Evolutionary conservation across 2,113 vertebrate species (phyloP), one percentile per base, ranked within the genome.

Genomic region (Callopanchax toddi): DNA sequence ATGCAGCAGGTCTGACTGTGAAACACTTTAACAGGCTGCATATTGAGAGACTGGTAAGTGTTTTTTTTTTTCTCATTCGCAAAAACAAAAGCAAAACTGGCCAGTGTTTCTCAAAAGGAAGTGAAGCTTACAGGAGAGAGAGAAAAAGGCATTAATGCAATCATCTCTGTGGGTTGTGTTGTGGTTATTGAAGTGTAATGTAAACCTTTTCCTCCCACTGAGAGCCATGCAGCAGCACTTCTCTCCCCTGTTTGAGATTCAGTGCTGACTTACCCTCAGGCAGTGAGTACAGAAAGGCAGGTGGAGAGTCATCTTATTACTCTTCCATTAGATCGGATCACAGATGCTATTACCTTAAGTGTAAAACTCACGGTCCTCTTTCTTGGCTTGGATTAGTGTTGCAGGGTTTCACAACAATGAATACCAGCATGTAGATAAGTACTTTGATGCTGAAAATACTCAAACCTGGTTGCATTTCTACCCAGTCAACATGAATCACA

Each of bases 271-370:
- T 36, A 10, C 20, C 37, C 46, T 51, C 7, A 22, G 55, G 36
- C 46, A 36, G 18, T 36, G 22, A 51, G 37, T 34, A 43, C 45
- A 51, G 36, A 51, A 36, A 32, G 40, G 20, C 26, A n/a, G 20
- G 45, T 50, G 32, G 36, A 40, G 34, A 22, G 43, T 23, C 50
- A 2, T 70, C 21, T 57, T 11, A 68, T 60, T 55, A 44, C 36
- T 56, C 40, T 44, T 15, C 36, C 18, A 67, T 66, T 58, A 67
- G 46, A 49, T 45, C 51, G 25, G 12, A 29, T 34, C 26, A 11
- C 32, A 69, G 18, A 29, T 36, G 11, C 36, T 11, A 11, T 57
- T 49, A 21, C 34, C 34, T 39, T 48, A 40, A 23, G n/a, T 17
- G n/a, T 11, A 32, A 40, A 40, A 21, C 39, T 11, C 23, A 6